Evolutionary conservation across 2,113 vertebrate species (phyloP).

Genomic region (Rhynchopsitta pachyrhyncha): DNA sequence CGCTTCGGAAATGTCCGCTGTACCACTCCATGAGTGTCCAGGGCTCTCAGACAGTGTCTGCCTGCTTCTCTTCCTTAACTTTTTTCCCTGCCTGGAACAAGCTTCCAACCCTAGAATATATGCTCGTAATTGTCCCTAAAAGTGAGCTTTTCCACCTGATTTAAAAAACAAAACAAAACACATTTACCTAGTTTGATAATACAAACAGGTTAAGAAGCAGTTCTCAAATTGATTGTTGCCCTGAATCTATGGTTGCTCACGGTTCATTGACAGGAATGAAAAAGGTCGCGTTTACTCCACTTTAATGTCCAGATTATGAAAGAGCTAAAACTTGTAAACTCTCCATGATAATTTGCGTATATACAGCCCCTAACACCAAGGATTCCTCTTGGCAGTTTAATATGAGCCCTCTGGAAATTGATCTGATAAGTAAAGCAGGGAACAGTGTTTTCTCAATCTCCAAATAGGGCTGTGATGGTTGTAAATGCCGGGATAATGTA

Average conservation of each 20-base stretch:
- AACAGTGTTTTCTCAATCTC: not conserved
- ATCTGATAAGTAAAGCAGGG: not conserved
- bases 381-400: not conserved
- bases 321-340: not conserved
- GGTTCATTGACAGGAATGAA: not conserved
- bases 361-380: not conserved
- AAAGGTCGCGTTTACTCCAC: not conserved
- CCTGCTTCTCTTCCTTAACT: not conserved
- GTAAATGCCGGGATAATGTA: not conserved
- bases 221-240: not conserved
- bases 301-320: not conserved
- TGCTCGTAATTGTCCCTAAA: not conserved
- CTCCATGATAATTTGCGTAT: not conserved
- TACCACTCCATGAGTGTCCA: too few relatives aligned
- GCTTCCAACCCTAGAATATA: not conserved
- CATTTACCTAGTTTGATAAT: accelerated
- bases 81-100: not conserved
- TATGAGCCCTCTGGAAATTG: not conserved
- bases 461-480: not conserved
- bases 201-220: not conserved
- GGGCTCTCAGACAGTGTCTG: not conserved
- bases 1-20: not conserved
- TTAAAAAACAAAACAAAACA: not conserved
- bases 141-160: not conserved
- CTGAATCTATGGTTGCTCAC: not conserved